Evolutionary conservation across 2,113 vertebrate genomes (phyloP), one percentile per base, ranked within the genome.

Genomic region (Morphnarchus princeps): DNA sequence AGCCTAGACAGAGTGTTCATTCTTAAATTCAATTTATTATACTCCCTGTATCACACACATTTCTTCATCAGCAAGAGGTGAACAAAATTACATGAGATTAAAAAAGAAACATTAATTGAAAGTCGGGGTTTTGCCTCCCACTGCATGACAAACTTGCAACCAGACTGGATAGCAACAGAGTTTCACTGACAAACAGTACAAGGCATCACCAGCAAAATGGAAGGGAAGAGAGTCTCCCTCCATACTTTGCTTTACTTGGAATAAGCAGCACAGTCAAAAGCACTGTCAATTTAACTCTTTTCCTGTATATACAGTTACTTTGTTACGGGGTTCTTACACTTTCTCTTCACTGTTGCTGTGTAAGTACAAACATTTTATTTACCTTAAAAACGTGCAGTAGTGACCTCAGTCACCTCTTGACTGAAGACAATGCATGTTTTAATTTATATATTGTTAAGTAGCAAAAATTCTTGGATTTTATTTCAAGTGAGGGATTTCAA

Each of bases 261-360:
- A 59, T 13, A 58, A 28, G 20, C 11, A 58, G 57, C 52, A 54
- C 10, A 8, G 38, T 15, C 52, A 82, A 71, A 47, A 71, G 15
- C 45, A 65, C 50, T 26, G 5, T 26, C 13, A 26, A 14, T 50
- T 50, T 50, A 57, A 83, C 21, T 5, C 21, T 4, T 11, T 42
- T 22, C 32, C 70, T 47, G 17, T 18, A 36, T 7, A 12, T 3
- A 40, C 17, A 54, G 8, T 43, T 77, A 31, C 12, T 36, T 16
- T 81, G 16, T 38, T n/a, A 55, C 0, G 0, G 6, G 13, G 15
- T 58, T 76, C 55, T 87, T 24, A 74, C 4, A 29, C 47, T 49
- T 49, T 49, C 47, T 49, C 47, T 49, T 49, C 22, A 24, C 47
- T 22, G 0, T 24, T 49, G 22, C 47, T 49, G 47, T 49, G 47